Conservation (phyloP, 2,888 invertebrate genomes). For the Ptychoptera albimana region DNA sequence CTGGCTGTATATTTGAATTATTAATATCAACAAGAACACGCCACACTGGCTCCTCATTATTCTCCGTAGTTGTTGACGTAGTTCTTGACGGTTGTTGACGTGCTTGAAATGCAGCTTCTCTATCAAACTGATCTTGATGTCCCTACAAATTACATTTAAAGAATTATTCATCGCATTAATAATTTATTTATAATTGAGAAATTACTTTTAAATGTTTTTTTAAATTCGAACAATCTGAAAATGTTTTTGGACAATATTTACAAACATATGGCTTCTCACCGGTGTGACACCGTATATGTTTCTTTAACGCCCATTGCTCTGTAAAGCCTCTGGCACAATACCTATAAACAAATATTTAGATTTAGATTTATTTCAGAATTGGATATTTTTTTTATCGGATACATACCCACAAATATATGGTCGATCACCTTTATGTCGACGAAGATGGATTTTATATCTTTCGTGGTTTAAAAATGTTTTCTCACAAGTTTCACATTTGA, state of each 20-base stretch:
- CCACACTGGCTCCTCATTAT: no score
- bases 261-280: constrained; percentile 38
- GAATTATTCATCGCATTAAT: not conserved
- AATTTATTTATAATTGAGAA: not conserved
- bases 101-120: no score
- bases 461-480: constrained; percentile 44
- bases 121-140: no score
- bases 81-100: not conserved
- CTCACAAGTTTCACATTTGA: constrained; percentile 37
- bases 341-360: not conserved
- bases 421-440: constrained; percentile 45
- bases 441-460: constrained; percentile 46
- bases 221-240: constrained; percentile 49
- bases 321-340: constrained; percentile 39
- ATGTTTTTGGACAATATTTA: constrained; percentile 40
- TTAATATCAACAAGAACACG: no score
- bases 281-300: constrained; percentile 49
- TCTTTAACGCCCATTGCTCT: constrained; percentile 44
- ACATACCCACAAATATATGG: constrained; percentile 43
- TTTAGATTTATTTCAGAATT: not conserved
- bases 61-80: not conserved
- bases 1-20: no score
- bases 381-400: not conserved
- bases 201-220: constrained; percentile 34
- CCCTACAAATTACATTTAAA: not conserved